Evolutionary conservation across 2,113 vertebrate species (phyloP).

Genomic region (Tragelaphus buxtoni): DNA sequence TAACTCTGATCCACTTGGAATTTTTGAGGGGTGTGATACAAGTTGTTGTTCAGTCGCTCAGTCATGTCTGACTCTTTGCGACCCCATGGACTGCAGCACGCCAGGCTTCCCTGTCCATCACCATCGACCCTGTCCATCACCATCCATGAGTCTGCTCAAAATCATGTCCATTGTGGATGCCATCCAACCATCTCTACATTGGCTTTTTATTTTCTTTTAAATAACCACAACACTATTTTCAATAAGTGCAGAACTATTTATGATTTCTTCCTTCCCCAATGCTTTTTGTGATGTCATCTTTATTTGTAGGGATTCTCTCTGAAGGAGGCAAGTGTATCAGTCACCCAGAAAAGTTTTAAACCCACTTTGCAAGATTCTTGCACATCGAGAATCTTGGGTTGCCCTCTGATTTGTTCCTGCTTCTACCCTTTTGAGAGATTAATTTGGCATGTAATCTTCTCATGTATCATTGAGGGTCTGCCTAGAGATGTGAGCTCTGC

Average conservation of each 20-base stretch:
- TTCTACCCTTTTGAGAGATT: not conserved
- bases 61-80: not conserved
- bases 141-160: not conserved
- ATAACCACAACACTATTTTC: not conserved
- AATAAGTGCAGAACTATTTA: not conserved
- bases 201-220: slow-evolving; percentile 3
- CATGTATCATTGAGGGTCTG: not conserved
- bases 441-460: not conserved
- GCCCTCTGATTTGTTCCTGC: not conserved
- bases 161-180: not conserved
- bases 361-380: not conserved
- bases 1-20: not conserved
- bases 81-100: not conserved
- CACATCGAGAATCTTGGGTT: not conserved
- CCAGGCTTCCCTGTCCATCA: not conserved
- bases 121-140: not conserved
- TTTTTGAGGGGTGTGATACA: not conserved
- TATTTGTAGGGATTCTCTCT: not conserved
- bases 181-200: not conserved
- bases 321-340: not conserved
- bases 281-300: not conserved
- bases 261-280: not conserved
- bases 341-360: not conserved
- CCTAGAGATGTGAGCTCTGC: not conserved
- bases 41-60: not conserved